phyloP scores from a whole-genome alignment of 2,888 invertebrate species.

The Dione juno region DNA sequence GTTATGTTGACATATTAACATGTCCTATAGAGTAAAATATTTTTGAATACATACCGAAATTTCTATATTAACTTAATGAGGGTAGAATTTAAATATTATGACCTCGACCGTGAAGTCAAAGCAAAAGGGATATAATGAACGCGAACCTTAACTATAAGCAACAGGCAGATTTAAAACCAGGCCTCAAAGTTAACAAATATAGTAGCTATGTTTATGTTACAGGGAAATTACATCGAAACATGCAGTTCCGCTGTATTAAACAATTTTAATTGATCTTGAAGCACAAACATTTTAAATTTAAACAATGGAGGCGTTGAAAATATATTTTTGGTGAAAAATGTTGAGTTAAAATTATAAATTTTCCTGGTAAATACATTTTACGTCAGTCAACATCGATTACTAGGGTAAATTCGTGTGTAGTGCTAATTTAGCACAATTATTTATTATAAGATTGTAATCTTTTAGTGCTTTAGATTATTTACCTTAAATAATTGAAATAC shows the following conservation, averaged over 20 bases:
- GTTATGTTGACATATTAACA: too few relatives aligned
- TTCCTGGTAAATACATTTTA: neutral
- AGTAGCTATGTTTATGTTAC: conserved; percentile 34
- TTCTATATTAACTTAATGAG: conserved; percentile 26
- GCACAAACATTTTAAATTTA: conserved; percentile 3
- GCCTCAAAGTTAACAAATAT: conserved; percentile 33
- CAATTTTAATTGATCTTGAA: conserved; percentile 26
- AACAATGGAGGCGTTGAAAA: neutral
- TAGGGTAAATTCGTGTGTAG: conserved; percentile 15
- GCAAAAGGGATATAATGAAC: conserved; percentile 35
- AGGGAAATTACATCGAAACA: conserved; percentile 31
- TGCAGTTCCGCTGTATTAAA: conserved; percentile 27
- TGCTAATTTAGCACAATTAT: neutral
- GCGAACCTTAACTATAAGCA: conserved; percentile 35
- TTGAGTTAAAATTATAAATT: neutral
- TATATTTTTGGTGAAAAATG: neutral
- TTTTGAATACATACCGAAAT: neutral
- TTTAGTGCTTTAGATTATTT: neutral
- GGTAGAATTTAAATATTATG: conserved; percentile 38
- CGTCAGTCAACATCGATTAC: neutral
- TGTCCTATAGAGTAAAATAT: neutral
- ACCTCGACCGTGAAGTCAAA: conserved; percentile 37
- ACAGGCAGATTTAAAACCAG: conserved; percentile 39
- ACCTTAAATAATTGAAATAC: neutral
- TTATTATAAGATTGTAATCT: conserved; percentile 1